These are phyloP conservation scores for Microtus richardsoni DNA, from an alignment of 2,113 vertebrate species.

Conservation along the genomic window DNA sequence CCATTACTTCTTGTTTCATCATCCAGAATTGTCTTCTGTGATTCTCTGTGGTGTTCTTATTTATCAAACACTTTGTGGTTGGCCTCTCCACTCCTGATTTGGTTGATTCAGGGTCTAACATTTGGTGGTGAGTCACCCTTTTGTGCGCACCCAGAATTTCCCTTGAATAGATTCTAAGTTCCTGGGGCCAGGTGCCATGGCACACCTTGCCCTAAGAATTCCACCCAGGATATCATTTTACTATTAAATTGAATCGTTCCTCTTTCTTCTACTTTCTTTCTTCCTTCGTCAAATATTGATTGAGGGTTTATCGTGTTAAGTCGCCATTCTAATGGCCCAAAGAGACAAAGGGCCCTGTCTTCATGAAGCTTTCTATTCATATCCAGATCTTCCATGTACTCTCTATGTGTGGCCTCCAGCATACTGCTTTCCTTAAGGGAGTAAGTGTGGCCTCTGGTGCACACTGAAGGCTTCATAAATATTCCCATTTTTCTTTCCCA, in stretches of 20 bases:
- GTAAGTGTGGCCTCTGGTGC: not conserved
- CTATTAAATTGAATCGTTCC: not conserved
- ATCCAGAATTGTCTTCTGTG: not conserved
- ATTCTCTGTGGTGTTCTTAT: not conserved
- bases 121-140: slow-evolving; percentile 9
- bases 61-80: not conserved
- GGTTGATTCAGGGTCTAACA: not conserved
- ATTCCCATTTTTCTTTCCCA: not conserved
- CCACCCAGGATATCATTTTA: not conserved
- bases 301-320: not conserved
- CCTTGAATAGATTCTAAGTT: not conserved
- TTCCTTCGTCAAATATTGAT: slow-evolving; percentile 36
- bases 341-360: not conserved
- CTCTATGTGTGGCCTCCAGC: not conserved
- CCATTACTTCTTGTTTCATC: not conserved
- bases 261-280: not conserved
- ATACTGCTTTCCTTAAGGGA: not conserved
- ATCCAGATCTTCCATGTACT: slow-evolving; percentile 7
- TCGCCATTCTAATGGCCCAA: not conserved
- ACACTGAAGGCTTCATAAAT: not conserved
- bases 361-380: slow-evolving; percentile 27
- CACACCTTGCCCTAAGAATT: not conserved
- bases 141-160: not conserved
- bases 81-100: not conserved
- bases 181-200: not conserved